These are phyloP conservation scores for Lampris incognitus DNA, from an alignment of 2,113 vertebrate species.

Conservation along the genomic window DNA sequence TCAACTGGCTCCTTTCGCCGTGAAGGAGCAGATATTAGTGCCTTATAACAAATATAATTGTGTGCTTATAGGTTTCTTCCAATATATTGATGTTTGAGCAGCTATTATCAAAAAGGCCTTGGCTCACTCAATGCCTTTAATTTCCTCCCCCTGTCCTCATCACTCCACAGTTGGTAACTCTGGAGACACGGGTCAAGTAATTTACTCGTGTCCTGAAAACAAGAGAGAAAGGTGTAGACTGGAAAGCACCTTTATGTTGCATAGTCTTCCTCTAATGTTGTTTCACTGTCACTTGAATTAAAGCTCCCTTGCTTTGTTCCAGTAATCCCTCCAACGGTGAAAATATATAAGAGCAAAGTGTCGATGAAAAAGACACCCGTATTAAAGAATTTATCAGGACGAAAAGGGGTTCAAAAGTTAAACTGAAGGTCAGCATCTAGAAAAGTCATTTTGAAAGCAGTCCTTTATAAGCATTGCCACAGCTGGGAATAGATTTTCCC, in stretches of 20 bases:
- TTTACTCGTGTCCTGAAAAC: too few relatives aligned
- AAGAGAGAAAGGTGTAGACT: too few relatives aligned
- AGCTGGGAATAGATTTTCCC: conserved; percentile 22
- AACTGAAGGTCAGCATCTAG: conserved; percentile 17
- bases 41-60: too few relatives aligned
- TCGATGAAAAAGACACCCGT: conserved; percentile 26
- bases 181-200: too few relatives aligned
- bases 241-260: neutral
- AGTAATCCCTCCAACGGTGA: too few relatives aligned
- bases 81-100: neutral
- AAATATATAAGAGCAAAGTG: too few relatives aligned
- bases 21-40: too few relatives aligned
- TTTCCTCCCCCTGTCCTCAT: neutral
- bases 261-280: neutral
- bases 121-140: neutral
- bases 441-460: conserved; percentile 9
- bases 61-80: too few relatives aligned
- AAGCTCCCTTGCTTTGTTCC: too few relatives aligned
- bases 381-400: conserved; percentile 4
- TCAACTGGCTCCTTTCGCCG: too few relatives aligned
- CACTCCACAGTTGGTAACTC: neutral
- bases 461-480: conserved; percentile 7
- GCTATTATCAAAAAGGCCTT: neutral
- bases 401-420: conserved; percentile 11
- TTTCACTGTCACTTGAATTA: too few relatives aligned